Evolutionary conservation across 2,113 vertebrate genomes (phyloP).

Genomic region (Abramis brama): DNA sequence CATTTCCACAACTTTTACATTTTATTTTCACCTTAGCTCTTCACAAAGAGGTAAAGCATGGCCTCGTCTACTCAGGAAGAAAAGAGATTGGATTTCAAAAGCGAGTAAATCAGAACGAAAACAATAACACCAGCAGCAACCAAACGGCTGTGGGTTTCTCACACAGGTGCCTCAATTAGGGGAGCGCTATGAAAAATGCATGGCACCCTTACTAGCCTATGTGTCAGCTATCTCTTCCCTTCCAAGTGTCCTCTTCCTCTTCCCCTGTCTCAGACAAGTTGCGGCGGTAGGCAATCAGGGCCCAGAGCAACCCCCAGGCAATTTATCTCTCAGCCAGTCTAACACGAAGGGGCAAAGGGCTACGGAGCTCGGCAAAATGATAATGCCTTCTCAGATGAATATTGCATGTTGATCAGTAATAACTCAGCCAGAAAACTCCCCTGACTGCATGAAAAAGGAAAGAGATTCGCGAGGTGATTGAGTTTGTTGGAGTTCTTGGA

Average conservation of each 20-base stretch:
- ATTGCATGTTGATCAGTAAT: conserved; percentile 60
- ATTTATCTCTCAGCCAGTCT: conserved; percentile 46
- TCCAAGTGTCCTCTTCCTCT: conserved; percentile 48
- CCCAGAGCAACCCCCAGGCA: conserved; percentile 64
- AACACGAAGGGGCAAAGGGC: conserved; percentile 36
- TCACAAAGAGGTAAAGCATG: neutral
- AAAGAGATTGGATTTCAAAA: conserved; percentile 11
- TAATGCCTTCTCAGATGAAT: conserved; percentile 46
- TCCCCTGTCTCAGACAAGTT: conserved; percentile 55
- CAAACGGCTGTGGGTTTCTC: conserved; percentile 25
- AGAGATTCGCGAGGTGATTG: neutral
- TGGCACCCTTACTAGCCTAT: conserved; percentile 44
- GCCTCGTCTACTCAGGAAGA: neutral
- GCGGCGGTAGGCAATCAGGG: conserved; percentile 51
- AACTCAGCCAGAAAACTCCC: conserved; percentile 35
- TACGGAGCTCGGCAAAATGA: conserved; percentile 16
- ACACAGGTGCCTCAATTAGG: conserved; percentile 64
- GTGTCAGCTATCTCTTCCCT: conserved; percentile 43
- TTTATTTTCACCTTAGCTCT: neutral
- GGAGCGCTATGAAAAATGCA: conserved; percentile 69
- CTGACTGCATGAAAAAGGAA: conserved; percentile 32
- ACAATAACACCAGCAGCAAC: neutral
- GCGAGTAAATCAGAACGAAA: neutral
- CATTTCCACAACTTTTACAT: neutral
- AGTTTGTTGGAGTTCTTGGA: neutral